These are phyloP conservation scores for Pachliopta kotzebuea DNA, from an alignment of 2,888 invertebrate species.

Conservation along the genomic window DNA sequence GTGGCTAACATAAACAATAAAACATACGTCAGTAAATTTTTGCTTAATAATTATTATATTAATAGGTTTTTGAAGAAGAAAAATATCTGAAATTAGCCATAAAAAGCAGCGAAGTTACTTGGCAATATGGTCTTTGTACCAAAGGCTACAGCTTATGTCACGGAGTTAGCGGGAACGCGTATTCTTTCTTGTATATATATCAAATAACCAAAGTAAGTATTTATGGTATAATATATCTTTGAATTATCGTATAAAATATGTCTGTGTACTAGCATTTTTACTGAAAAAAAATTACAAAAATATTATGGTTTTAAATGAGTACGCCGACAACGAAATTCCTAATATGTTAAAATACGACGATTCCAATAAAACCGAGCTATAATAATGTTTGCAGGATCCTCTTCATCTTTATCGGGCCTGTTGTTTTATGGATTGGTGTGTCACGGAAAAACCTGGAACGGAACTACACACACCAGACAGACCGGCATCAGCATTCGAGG, in stretches of 20 bases:
- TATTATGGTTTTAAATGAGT: too few species aligned
- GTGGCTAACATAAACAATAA: not conserved
- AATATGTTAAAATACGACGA: too few species aligned
- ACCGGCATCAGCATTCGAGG: constrained; percentile 92
- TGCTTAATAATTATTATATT: constrained; percentile 33
- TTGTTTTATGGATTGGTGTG: constrained; percentile 91
- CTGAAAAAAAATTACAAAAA: too few species aligned
- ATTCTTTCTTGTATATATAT: constrained; percentile 88
- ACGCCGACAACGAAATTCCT: too few species aligned
- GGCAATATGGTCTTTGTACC: constrained; percentile 88
- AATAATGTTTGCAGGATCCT: constrained; percentile 75
- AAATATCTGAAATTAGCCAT: constrained; percentile 85
- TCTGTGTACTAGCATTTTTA: too few species aligned
- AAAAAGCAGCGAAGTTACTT: constrained; percentile 87
- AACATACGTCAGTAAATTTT: not conserved
- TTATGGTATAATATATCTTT: too few species aligned
- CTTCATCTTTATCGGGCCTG: constrained; percentile 87
- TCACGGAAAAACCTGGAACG: constrained; percentile 84
- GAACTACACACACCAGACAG: constrained; percentile 87
- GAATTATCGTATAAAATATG: too few species aligned
- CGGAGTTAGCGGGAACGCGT: constrained; percentile 93
- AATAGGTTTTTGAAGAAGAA: constrained; percentile 85
- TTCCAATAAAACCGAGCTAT: not conserved
- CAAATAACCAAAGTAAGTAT: constrained; percentile 84
- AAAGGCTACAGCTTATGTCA: constrained; percentile 95